Evolutionary conservation across 2,113 vertebrate species (phyloP).

Genomic region (Meles meles): DNA sequence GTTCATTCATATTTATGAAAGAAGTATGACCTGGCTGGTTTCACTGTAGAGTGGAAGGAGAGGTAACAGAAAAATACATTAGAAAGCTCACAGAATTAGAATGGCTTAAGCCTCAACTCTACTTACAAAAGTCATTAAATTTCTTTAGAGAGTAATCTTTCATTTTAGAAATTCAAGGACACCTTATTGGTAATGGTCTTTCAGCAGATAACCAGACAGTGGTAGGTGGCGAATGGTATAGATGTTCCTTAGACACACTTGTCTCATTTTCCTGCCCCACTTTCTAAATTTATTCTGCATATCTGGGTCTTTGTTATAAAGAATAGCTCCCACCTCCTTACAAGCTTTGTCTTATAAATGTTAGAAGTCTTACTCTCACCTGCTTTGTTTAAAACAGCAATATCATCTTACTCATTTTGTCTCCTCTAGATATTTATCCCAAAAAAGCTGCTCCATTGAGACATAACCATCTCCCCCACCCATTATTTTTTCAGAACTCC

Average conservation of each 20-base stretch:
- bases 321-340: background rate
- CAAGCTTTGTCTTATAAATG: background rate
- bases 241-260: background rate
- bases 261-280: background rate
- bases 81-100: background rate
- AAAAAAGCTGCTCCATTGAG: background rate
- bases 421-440: background rate
- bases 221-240: background rate
- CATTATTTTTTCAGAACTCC: background rate
- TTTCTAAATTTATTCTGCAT: background rate
- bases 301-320: background rate
- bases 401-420: background rate
- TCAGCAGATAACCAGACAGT: background rate
- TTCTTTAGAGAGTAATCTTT: background rate
- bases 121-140: background rate
- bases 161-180: background rate
- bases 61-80: background rate
- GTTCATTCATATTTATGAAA: background rate
- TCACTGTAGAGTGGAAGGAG: background rate
- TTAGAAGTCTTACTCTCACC: background rate
- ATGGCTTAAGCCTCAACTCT: background rate
- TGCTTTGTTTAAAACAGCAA: background rate
- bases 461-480: background rate
- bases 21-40: background rate
- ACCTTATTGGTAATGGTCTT: background rate